These are phyloP conservation scores for Mythimna lalbum DNA, from an alignment of 2,888 invertebrate genomes.

Conservation along the genomic window DNA sequence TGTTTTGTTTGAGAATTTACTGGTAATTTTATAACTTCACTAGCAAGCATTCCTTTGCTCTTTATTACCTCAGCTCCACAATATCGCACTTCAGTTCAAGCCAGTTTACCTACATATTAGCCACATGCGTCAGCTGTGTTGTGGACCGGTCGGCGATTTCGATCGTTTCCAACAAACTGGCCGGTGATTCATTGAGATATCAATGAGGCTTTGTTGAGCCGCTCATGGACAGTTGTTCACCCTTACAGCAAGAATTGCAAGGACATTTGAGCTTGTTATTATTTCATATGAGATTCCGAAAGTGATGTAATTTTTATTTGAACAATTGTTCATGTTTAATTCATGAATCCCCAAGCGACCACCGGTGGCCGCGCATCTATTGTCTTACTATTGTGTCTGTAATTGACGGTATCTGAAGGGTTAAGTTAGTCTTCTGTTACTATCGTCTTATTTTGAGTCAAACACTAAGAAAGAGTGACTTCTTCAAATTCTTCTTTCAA, in stretches of 20 bases:
- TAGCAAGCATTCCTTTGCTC: slow-evolving; percentile 4
- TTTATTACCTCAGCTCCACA: not conserved
- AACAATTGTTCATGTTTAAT: too few species aligned
- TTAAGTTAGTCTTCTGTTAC: too few species aligned
- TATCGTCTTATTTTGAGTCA: too few species aligned
- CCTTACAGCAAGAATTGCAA: slow-evolving; percentile 5
- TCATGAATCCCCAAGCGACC: too few species aligned
- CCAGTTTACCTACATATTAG: slow-evolving; percentile 35
- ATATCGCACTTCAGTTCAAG: slow-evolving; percentile 2
- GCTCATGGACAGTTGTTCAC: slow-evolving; percentile 1
- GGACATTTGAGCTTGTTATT: not conserved
- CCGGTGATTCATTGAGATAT: slow-evolving; percentile 57
- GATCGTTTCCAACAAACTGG: slow-evolving; percentile 47
- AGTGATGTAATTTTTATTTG: too few species aligned
- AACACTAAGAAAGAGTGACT: too few species aligned
- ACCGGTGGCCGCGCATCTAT: too few species aligned
- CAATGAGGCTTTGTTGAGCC: slow-evolving; percentile 39
- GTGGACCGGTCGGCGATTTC: slow-evolving; percentile 48
- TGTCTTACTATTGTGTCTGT: too few species aligned
- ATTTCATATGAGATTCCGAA: not conserved
- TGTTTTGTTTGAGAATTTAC: not conserved
- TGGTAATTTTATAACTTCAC: not conserved
- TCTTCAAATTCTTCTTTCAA: too few species aligned
- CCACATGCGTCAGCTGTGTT: slow-evolving; percentile 53
- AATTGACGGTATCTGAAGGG: too few species aligned